Conservation (phyloP, 2,888 invertebrate genomes). For the Coronaproctus castanopsis region DNA sequence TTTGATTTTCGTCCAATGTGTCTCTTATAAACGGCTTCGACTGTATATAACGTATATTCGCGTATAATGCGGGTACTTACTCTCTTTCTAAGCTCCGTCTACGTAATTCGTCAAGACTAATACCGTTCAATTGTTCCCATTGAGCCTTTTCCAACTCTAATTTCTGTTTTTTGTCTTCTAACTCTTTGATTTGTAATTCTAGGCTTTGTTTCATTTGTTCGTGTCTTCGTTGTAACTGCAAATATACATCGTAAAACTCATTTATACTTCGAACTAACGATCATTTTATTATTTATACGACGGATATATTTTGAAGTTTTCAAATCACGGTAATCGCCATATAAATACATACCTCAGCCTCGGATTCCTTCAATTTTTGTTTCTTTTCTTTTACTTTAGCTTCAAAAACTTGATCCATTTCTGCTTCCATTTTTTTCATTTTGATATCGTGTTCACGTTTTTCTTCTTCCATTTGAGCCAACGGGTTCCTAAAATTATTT, state of each 20-base stretch:
- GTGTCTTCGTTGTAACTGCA: conserved; percentile 61
- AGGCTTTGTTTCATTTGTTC: conserved; percentile 57
- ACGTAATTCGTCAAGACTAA: conserved; percentile 71
- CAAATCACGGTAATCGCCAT: not conserved
- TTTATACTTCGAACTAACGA: not conserved
- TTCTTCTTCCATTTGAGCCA: conserved; percentile 97
- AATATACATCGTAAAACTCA: conserved; percentile 10
- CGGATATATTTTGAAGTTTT: not conserved
- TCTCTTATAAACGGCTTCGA: no score
- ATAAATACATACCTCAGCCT: conserved; percentile 45
- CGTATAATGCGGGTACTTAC: no score
- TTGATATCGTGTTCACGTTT: conserved; percentile 86
- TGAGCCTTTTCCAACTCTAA: conserved; percentile 66
- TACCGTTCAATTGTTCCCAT: conserved; percentile 79
- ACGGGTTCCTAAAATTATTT: conserved; percentile 75
- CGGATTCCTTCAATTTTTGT: conserved; percentile 87
- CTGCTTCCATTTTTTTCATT: conserved; percentile 96
- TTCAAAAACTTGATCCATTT: conserved; percentile 98
- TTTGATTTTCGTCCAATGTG: no score
- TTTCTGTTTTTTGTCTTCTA: conserved; percentile 69
- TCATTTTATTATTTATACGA: not conserved
- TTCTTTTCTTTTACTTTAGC: conserved; percentile 94
- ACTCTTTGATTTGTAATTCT: conserved; percentile 75
- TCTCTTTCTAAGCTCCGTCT: conserved; percentile 73
- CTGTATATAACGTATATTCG: no score